Evolutionary conservation across 2,888 invertebrate genomes (phyloP).

Genomic region (Formica aserva): DNA sequence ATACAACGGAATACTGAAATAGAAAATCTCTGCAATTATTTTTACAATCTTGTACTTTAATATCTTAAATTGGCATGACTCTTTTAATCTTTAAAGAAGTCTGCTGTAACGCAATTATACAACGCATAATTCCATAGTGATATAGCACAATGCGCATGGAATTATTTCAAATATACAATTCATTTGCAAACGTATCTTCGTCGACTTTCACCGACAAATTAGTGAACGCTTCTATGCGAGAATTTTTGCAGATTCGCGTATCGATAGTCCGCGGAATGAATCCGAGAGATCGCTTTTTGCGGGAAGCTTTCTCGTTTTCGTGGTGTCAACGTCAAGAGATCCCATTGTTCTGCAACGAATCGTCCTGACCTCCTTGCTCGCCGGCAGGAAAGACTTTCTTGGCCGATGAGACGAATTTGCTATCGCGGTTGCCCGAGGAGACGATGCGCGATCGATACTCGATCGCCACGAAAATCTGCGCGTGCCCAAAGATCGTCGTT

Average conservation of each 20-base stretch:
- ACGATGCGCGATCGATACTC: slow-evolving; percentile 41
- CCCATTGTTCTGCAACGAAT: slow-evolving; percentile 71
- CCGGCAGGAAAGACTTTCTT: slow-evolving; percentile 60
- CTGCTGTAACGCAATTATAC: slow-evolving; percentile 9
- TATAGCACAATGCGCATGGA: background rate
- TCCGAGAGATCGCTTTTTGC: background rate
- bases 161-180: slow-evolving; percentile 5
- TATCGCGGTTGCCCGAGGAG: slow-evolving; percentile 31
- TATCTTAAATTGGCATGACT: background rate
- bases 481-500: slow-evolving; percentile 29
- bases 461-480: slow-evolving; percentile 40
- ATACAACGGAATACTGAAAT: background rate
- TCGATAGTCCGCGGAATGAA: slow-evolving; percentile 12
- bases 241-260: slow-evolving; percentile 10
- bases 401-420: slow-evolving; percentile 38
- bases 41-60: background rate
- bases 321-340: slow-evolving; percentile 58
- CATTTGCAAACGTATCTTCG: background rate
- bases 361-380: slow-evolving; percentile 68
- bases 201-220: slow-evolving; percentile 13
- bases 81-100: slow-evolving; percentile 9
- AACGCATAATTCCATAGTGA: slow-evolving; percentile 1
- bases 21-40: background rate
- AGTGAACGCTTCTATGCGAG: slow-evolving; percentile 10
- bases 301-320: slow-evolving; percentile 10